Evolutionary conservation across 2,888 invertebrate genomes (phyloP).

Genomic region (Apamea monoglypha): DNA sequence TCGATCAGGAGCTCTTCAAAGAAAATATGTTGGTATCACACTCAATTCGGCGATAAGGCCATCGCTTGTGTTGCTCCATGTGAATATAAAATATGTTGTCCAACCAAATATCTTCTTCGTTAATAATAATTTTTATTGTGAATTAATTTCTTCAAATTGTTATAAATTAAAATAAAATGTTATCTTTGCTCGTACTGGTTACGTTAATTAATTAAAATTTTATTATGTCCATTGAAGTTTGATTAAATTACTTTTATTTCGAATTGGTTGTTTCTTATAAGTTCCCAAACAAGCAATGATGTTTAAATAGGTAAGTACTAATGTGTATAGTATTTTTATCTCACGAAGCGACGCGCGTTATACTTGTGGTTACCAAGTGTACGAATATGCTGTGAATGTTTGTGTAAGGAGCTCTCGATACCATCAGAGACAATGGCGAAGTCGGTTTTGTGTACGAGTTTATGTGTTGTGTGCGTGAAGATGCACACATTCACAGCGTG

Average conservation of each 20-base stretch:
- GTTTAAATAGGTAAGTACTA: background rate
- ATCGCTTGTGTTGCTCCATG: conserved; percentile 28
- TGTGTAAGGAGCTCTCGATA: background rate
- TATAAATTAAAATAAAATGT: background rate
- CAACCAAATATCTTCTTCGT: background rate
- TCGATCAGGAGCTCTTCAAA: background rate
- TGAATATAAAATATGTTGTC: conserved; percentile 1
- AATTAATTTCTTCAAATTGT: background rate
- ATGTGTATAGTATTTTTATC: background rate
- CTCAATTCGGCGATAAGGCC: conserved; percentile 15
- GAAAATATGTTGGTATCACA: conserved; percentile 40
- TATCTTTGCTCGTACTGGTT: background rate
- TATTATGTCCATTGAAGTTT: background rate
- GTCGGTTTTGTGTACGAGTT: background rate
- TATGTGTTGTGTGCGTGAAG: background rate
- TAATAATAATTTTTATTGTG: background rate
- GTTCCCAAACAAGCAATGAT: background rate
- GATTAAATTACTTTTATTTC: conserved; percentile 11
- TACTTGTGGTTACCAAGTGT: no score
- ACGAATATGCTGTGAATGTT: no score
- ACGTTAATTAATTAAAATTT: background rate
- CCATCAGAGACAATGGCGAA: background rate
- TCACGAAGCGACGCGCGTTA: background rate
- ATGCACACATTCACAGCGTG: background rate
- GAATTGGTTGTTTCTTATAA: background rate